Conservation (phyloP, 2,888 invertebrate species). For the Melanostoma scalare region DNA sequence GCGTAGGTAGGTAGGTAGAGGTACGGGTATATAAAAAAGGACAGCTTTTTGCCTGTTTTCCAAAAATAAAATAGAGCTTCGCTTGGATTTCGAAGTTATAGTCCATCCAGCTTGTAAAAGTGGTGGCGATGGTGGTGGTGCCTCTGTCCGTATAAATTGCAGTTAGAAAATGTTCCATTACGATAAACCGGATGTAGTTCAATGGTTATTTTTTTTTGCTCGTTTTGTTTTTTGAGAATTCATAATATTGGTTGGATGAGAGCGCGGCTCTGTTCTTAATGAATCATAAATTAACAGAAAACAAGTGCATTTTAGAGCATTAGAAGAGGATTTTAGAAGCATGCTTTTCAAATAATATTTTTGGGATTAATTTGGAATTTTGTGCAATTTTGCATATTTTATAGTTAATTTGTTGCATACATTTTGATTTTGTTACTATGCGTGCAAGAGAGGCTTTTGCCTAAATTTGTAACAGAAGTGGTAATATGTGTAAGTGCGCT, state of each 20-base stretch:
- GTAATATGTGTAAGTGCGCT: background rate
- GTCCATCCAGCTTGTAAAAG: too few relatives aligned
- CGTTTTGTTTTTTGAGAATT: background rate
- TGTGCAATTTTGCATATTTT: constrained; percentile 71
- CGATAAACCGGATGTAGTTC: constrained; percentile 29
- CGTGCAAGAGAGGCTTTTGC: constrained; percentile 3
- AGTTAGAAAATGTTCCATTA: constrained; percentile 50
- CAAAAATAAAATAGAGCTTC: constrained; percentile 52
- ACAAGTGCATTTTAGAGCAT: constrained; percentile 70
- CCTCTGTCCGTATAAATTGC: constrained; percentile 8
- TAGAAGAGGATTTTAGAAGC: constrained; percentile 62
- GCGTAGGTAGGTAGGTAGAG: constrained; percentile 30
- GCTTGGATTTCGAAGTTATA: constrained; percentile 20
- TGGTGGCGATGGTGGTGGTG: too few relatives aligned
- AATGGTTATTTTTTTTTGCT: constrained; percentile 10
- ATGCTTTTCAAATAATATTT: constrained; percentile 65
- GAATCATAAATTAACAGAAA: constrained; percentile 69
- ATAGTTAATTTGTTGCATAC: constrained; percentile 70
- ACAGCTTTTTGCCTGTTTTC: too few relatives aligned
- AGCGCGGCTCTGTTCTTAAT: constrained; percentile 62
- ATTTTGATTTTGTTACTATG: constrained; percentile 25
- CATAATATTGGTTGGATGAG: constrained; percentile 3
- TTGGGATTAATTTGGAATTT: constrained; percentile 66
- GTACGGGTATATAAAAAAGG: constrained; percentile 19
- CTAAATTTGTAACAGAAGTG: constrained; percentile 24